Evolutionary conservation across 2,113 vertebrate species (phyloP).

Genomic region (Ranitomeya variabilis): DNA sequence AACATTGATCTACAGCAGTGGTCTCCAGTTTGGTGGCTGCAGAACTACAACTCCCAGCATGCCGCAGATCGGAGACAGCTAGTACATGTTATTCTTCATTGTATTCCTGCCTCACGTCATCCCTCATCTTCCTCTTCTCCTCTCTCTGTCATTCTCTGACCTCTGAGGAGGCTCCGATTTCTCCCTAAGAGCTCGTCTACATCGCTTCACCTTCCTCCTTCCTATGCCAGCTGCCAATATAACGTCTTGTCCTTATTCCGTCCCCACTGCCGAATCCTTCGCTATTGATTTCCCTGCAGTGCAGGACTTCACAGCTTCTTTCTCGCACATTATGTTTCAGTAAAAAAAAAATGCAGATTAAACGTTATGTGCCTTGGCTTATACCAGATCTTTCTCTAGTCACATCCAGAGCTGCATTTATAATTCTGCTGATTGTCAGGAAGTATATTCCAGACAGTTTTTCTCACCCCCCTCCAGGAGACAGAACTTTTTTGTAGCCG

Average conservation of each 20-base stretch:
- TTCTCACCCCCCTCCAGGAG: no score
- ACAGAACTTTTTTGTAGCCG: no score
- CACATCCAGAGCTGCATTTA: slow-evolving; percentile 4
- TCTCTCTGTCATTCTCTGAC: not conserved
- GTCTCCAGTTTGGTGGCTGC: no score
- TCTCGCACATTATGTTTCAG: not conserved
- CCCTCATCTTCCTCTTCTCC: not conserved
- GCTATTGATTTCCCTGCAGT: not conserved
- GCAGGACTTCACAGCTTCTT: not conserved
- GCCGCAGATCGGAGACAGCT: not conserved
- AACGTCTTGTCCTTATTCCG: not conserved
- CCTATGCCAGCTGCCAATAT: not conserved
- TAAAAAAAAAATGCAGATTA: no score
- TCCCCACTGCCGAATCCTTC: not conserved
- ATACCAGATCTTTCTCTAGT: not conserved
- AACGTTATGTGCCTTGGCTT: no score
- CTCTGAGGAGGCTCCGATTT: slow-evolving; percentile 15
- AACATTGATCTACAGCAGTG: no score
- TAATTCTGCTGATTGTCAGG: not conserved
- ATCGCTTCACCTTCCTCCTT: not conserved
- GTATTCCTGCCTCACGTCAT: not conserved
- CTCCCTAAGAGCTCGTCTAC: not conserved
- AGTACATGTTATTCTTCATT: not conserved
- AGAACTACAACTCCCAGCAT: no score
- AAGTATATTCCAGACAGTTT: no score